Percentiles rank a stretch among this genome's conserved stretches.
phyloP scores from a whole-genome alignment of 1,140 invertebrate genomes.

The Coelopa frigida region DNA sequence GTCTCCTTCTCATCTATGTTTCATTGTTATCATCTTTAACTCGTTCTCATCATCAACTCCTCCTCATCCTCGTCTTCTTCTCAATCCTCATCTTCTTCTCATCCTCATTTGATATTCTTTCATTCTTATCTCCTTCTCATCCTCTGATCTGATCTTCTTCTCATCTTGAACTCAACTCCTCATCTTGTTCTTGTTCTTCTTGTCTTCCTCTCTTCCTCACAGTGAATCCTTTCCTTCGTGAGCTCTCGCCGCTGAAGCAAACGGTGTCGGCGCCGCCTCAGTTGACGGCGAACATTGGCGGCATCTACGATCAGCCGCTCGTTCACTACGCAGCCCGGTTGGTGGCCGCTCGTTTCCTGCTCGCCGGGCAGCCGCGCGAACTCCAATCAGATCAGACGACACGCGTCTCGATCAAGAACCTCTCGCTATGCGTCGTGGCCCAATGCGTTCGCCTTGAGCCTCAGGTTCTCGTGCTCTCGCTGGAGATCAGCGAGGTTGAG shows the following conservation, averaged over 20 bases:
- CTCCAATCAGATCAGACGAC: constrained; percentile 59
- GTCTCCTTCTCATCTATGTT: no score
- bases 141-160: no score
- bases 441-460: constrained; percentile 61
- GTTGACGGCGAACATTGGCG: constrained; percentile 36
- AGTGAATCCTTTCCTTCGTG: constrained; percentile 37
- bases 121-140: no score
- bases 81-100: no score
- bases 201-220: constrained; percentile 4
- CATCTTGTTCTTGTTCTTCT: no score
- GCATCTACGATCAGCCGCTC: constrained; percentile 35
- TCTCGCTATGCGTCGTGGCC: constrained; percentile 65
- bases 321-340: constrained; percentile 35
- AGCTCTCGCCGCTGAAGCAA: constrained; percentile 27
- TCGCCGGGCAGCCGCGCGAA: constrained; percentile 52
- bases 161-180: no score
- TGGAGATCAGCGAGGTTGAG: constrained; percentile 45
- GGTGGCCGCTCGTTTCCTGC: constrained; percentile 53
- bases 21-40: no score
- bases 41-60: no score
- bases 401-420: constrained; percentile 72
- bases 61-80: no score
- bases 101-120: no score
- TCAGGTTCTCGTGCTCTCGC: constrained; percentile 52
- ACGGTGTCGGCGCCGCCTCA: constrained; percentile 20